Evolutionary conservation across 2,113 vertebrate species (phyloP), one percentile per base, ranked within the genome.

Genomic region (Coryphaenoides rupestris): DNA sequence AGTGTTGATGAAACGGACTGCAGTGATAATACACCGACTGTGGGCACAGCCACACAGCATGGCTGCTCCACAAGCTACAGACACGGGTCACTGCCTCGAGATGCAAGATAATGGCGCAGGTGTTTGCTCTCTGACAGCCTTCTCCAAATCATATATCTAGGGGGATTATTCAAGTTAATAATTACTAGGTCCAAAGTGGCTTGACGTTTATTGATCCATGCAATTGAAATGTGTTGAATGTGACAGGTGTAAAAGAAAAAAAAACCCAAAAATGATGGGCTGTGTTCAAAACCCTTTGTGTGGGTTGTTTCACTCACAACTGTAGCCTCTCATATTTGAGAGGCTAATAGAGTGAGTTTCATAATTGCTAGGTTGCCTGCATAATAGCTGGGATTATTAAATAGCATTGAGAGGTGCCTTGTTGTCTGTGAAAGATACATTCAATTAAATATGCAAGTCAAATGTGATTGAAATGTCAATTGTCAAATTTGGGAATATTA

Each of bases 341-440:
- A 26, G n/a, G n/a, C n/a, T n/a, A n/a, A n/a, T n/a, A n/a, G n/a
- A n/a, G n/a, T n/a, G n/a, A n/a, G n/a, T n/a, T n/a, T n/a, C n/a
- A n/a, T n/a, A n/a, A n/a, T n/a, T n/a, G n/a, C n/a, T n/a, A n/a
- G n/a, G n/a, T n/a, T n/a, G n/a, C n/a, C n/a, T n/a, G n/a, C n/a
- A n/a, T n/a, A n/a, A n/a, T n/a, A n/a, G n/a, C n/a, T n/a, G n/a
- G n/a, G n/a, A n/a, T n/a, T n/a, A n/a, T n/a, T n/a, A n/a, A n/a
- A n/a, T n/a, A n/a, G 69, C 70, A 94, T 93, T 62, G 84, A 87
- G 62, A 93, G 84, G 80, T 92, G 90, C 55, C 52, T 28, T 5
- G 87, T 91, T 24, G 93, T 89, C 92, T 94, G 61, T 21, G 72
- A 83, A 76, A 69, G 9, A n/a, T n/a, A 67, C 17, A 69, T n/a